Percentiles rank a stretch among this genome's conserved stretches.
Evolutionary conservation across 2,113 vertebrate species (phyloP).

Genomic region (Argyrosomus japonicus): DNA sequence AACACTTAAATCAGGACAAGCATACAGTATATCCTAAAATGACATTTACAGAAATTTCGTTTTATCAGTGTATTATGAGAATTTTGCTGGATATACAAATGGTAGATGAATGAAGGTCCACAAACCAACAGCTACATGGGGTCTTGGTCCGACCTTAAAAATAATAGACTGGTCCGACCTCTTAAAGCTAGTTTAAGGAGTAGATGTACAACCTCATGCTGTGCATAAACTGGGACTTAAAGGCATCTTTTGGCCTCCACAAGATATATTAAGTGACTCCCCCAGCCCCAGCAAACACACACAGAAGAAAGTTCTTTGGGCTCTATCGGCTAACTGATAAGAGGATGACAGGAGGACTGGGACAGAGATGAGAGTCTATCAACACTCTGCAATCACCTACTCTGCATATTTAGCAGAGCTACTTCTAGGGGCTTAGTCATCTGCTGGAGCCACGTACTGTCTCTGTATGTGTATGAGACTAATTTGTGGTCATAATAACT

Average conservation of each 20-base stretch:
- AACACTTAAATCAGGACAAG: no score
- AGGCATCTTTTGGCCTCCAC: not conserved
- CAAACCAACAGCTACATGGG: not conserved
- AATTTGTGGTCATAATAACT: conserved; percentile 42
- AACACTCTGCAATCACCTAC: conserved; percentile 7
- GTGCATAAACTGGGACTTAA: not conserved
- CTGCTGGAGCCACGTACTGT: conserved; percentile 5
- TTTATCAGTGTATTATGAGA: not conserved
- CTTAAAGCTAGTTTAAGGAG: not conserved
- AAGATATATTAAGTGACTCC: not conserved
- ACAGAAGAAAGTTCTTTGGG: not conserved
- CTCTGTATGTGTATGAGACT: conserved; percentile 18
- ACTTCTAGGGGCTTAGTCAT: conserved; percentile 29
- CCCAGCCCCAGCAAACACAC: not conserved
- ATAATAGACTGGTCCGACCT: no score
- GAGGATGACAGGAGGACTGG: conserved; percentile 18
- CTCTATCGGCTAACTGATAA: not conserved
- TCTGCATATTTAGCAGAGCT: conserved; percentile 27
- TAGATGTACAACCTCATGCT: not conserved
- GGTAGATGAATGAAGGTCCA: not conserved
- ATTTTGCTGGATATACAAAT: not conserved
- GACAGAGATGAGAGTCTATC: conserved; percentile 18
- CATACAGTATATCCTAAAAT: not conserved
- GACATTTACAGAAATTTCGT: not conserved
- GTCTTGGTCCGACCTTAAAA: no score